Conservation (phyloP, 2,113 vertebrate species). For the Ranitomeya imitator region DNA sequence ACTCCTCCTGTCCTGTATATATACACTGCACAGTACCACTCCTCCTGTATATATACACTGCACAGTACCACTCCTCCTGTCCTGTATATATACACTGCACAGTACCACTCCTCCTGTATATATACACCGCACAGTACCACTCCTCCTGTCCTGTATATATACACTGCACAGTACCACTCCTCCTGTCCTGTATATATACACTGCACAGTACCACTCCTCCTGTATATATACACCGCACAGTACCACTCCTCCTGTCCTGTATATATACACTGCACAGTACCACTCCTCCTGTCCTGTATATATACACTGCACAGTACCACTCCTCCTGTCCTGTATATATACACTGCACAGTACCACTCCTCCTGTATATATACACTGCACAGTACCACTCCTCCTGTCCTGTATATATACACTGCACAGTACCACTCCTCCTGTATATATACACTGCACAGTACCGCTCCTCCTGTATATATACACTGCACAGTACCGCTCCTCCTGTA, state of each 20-base stretch:
- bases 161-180: neutral
- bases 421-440: no score
- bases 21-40: neutral
- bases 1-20: no score
- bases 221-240: neutral
- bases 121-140: neutral
- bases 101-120: neutral
- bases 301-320: neutral
- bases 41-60: neutral
- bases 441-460: no score
- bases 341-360: no score
- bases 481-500: no score
- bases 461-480: no score
- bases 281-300: neutral
- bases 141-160: neutral
- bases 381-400: no score
- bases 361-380: no score
- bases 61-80: no score
- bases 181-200: neutral
- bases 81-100: neutral
- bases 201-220: neutral
- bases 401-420: no score
- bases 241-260: neutral
- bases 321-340: neutral
- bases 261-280: no score